Percentiles rank a stretch among this genome's conserved stretches.
These are phyloP conservation scores for Neria commutata DNA, from an alignment of 2,888 invertebrate genomes.

Conservation along the genomic window DNA sequence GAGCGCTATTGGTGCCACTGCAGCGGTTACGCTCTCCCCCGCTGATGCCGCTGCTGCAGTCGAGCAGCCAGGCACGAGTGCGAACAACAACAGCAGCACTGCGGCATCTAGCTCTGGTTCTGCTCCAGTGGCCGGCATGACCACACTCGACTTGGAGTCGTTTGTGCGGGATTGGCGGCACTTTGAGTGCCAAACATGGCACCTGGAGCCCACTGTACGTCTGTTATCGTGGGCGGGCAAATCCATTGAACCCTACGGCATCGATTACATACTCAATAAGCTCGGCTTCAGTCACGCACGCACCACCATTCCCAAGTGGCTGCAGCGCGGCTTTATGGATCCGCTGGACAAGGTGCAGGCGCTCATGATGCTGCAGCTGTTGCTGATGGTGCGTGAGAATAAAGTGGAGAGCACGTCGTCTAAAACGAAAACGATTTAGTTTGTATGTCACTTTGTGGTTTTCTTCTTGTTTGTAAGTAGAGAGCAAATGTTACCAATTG, in stretches of 20 bases:
- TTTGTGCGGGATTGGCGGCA: conserved; percentile 86
- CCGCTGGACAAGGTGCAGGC: conserved; percentile 92
- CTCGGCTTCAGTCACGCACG: conserved; percentile 96
- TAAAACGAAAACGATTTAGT: conserved; percentile 26
- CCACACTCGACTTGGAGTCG: conserved; percentile 65
- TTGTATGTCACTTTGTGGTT: neutral
- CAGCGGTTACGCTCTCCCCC: neutral
- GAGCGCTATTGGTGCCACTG: too few species aligned
- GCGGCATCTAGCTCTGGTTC: neutral
- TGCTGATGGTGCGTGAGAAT: conserved; percentile 67
- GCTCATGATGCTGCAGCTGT: conserved; percentile 75
- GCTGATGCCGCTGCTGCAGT: neutral
- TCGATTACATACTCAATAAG: conserved; percentile 97
- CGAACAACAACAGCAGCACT: neutral
- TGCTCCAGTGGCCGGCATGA: neutral
- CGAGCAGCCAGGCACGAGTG: too few species aligned
- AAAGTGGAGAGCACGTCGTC: conserved; percentile 48
- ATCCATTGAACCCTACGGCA: conserved; percentile 97
- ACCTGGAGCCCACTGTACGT: conserved; percentile 90
- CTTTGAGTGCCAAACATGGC: conserved; percentile 95
- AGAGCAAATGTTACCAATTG: neutral
- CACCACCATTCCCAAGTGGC: conserved; percentile 99
- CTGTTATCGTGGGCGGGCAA: conserved; percentile 90
- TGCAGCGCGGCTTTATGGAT: conserved; percentile 98
- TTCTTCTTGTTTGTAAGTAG: neutral